phyloP scores from a whole-genome alignment of 2,888 invertebrate genomes.

The Myopa tessellatipennis region DNA sequence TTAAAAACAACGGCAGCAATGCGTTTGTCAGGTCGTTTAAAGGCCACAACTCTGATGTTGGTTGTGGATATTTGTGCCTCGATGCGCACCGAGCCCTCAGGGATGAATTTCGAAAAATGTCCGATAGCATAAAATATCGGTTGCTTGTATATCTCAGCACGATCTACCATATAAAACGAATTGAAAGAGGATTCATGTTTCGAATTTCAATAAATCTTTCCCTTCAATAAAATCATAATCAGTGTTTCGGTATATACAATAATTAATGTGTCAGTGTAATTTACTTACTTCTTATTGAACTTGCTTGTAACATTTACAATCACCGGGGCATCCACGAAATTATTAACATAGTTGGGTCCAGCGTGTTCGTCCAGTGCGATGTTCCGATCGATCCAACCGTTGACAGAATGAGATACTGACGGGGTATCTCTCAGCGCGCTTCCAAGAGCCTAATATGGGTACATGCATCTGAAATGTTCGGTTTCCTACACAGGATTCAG shows the following conservation, averaged over 20 bases:
- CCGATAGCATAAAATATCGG: constrained; percentile 89
- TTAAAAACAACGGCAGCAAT: constrained; percentile 71
- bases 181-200: too few species aligned
- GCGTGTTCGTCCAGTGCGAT: constrained; percentile 80
- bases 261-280: too few species aligned
- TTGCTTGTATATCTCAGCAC: constrained; percentile 86
- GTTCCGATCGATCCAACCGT: constrained; percentile 95
- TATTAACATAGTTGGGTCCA: constrained; percentile 78
- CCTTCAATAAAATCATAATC: too few species aligned
- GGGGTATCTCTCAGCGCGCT: constrained; percentile 76
- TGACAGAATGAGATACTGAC: constrained; percentile 81
- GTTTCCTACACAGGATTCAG: constrained; percentile 82
- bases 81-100: constrained; percentile 71
- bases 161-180: constrained; percentile 45
- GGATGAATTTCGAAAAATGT: constrained; percentile 82
- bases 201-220: too few species aligned
- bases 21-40: constrained; percentile 70
- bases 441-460: constrained; percentile 82
- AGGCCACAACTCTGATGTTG: constrained; percentile 69
- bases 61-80: constrained; percentile 56
- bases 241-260: too few species aligned
- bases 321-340: constrained; percentile 81
- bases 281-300: constrained; percentile 15
- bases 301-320: constrained; percentile 64
- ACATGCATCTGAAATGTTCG: constrained; percentile 71